phyloP scores from a whole-genome alignment of 2,113 vertebrate genomes.

The Rhinoptilus africanus region DNA sequence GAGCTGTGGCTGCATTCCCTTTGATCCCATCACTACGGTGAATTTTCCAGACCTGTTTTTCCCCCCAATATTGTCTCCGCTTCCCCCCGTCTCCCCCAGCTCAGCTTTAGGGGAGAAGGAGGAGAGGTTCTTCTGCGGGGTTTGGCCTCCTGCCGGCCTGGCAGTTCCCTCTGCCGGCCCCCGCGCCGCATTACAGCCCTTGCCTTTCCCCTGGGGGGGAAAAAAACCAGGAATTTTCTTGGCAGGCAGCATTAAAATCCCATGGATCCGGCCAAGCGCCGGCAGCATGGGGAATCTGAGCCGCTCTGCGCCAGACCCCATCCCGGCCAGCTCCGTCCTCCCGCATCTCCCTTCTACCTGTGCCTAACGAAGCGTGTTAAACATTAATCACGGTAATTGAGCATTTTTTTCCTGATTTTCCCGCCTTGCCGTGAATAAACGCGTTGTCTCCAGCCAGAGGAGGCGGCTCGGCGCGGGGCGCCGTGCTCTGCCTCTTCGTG shows the following conservation, averaged over 20 bases:
- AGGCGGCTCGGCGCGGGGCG: fast-evolving
- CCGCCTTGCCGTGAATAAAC: fast-evolving
- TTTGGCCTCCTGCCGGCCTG: not conserved
- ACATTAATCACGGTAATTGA: fast-evolving
- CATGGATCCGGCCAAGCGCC: fast-evolving
- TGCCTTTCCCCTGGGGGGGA: not conserved
- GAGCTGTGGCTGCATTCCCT: fast-evolving
- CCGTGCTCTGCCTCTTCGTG: no score
- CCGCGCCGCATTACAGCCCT: not conserved
- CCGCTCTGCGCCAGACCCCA: fast-evolving
- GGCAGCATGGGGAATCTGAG: not conserved
- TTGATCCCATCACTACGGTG: not conserved
- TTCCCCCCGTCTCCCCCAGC: not conserved
- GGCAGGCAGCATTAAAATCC: not conserved
- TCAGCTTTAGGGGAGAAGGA: not conserved
- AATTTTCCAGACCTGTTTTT: not conserved
- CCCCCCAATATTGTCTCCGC: not conserved
- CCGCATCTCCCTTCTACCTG: fast-evolving
- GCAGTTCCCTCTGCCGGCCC: not conserved
- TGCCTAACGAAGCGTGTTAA: not conserved
- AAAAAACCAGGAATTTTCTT: not conserved
- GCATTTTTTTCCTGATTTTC: not conserved
- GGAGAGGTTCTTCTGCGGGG: not conserved
- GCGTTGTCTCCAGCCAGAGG: fast-evolving
- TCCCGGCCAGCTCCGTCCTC: not conserved